Evolutionary conservation across 92 coral and sea anemone genomes (phyloP), one percentile per base, ranked within the genome.

Genomic region (Porites divaricata): DNA sequence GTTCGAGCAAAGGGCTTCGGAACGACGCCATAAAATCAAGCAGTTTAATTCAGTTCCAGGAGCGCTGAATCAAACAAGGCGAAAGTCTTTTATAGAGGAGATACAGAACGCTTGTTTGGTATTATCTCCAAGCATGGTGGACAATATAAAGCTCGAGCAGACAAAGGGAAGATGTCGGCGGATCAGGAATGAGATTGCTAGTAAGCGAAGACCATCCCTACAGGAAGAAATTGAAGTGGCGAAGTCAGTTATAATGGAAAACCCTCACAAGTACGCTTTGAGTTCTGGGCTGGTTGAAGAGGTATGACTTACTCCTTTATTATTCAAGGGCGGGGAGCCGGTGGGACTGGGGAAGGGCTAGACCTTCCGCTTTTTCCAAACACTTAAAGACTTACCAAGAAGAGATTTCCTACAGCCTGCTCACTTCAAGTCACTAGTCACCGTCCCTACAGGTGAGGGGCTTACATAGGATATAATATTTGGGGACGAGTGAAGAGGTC

Each of bases 211-310:
- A 24, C 65, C 67, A 53, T 80, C 75, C 5, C 74, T 80, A 6
- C 23, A n/a, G 20, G 84, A 80, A 7, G 75, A 68, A 24, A 80
- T 80, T 67, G 54, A 26, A 56, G 66, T 80, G 48, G 84, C 84
- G 4, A 67, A 80, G 67, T n/a, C 74, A 20, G 75, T 69, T 19
- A 20, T 80, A 12, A 21, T 67, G 52, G 66, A 80, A 1, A 22
- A 48, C 19, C 74, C 67, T 2, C 1, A 58, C 15, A 54, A 11
- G 63, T 24, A 24, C 57, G 6, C 15, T 6, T 41, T 41, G 6
- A 54, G 56, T 15, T 23, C 10, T 28, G 8, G 13, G 5, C 64
- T 52, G 21, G 26, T 41, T 0, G 61, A 79, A 22, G 51, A 67
- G 48, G 54, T 67, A 79, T 16, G 20, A 14, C 4, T 70, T 4